These are phyloP conservation scores for Melanostoma scalare DNA, from an alignment of 2,888 invertebrate species.

Conservation along the genomic window DNA sequence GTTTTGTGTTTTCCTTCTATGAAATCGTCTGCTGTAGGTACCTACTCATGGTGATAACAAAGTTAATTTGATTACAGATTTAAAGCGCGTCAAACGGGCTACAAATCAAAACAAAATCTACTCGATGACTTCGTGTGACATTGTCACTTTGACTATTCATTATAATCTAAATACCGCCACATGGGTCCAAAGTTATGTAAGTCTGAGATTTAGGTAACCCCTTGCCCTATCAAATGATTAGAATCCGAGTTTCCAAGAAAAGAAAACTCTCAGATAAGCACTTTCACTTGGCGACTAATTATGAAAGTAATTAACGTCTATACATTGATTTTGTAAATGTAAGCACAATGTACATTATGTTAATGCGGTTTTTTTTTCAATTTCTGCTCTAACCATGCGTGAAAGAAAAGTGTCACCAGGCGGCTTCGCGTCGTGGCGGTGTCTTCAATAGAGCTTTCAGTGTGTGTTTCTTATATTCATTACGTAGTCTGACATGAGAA, in stretches of 20 bases:
- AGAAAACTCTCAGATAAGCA: slow-evolving; percentile 15
- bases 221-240: slow-evolving; percentile 29
- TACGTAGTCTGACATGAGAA: no score
- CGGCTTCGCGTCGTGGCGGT: no score
- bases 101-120: slow-evolving; percentile 3
- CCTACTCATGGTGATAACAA: not conserved
- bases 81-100: no score
- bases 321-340: not conserved
- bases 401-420: not conserved
- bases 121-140: slow-evolving; percentile 19
- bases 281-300: slow-evolving; percentile 23
- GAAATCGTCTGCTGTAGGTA: no score
- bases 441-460: no score
- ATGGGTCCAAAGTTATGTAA: not conserved
- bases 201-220: not conserved
- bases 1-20: no score
- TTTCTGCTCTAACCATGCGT: not conserved
- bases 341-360: no score
- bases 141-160: slow-evolving; percentile 29
- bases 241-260: not conserved
- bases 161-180: slow-evolving; percentile 3
- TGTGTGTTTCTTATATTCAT: no score
- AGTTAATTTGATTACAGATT: not conserved
- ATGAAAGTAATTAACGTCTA: slow-evolving; percentile 17
- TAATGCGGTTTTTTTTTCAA: no score